Evolutionary conservation across 2,888 invertebrate genomes (phyloP).

Genomic region (Cylindroiulus punctatus): DNA sequence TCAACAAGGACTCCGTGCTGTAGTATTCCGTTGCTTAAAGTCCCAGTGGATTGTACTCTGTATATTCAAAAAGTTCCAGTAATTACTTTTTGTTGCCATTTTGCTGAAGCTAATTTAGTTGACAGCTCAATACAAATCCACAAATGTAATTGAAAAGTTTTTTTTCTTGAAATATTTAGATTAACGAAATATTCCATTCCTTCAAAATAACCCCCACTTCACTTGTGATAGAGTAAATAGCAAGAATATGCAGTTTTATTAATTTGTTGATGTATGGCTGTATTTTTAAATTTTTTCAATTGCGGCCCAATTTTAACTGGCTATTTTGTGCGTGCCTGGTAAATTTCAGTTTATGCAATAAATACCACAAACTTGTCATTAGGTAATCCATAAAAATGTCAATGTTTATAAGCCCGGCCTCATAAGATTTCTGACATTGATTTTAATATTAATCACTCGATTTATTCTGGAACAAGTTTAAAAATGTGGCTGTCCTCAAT

Average conservation of each 20-base stretch:
- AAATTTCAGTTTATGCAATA: not conserved
- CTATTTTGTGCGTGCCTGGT: too few species aligned
- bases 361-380: not conserved
- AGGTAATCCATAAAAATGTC: not conserved
- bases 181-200: too few species aligned
- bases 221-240: too few species aligned
- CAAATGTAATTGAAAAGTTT: too few species aligned
- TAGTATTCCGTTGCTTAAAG: not conserved
- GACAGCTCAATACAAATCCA: too few species aligned
- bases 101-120: too few species aligned
- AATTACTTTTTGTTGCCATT: too few species aligned
- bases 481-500: not conserved
- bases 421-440: not conserved
- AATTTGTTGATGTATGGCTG: not conserved
- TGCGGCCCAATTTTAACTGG: too few species aligned
- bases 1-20: not conserved
- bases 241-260: too few species aligned
- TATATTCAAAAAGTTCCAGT: not conserved
- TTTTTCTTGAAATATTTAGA: too few species aligned
- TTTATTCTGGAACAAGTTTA: constrained; percentile 30
- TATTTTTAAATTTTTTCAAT: not conserved
- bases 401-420: not conserved
- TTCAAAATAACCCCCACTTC: too few species aligned
- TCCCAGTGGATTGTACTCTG: not conserved
- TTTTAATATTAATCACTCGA: not conserved